Evolutionary conservation across 2,113 vertebrate species (phyloP), one percentile per base, ranked within the genome.

Genomic region (Delphinapterus leucas): DNA sequence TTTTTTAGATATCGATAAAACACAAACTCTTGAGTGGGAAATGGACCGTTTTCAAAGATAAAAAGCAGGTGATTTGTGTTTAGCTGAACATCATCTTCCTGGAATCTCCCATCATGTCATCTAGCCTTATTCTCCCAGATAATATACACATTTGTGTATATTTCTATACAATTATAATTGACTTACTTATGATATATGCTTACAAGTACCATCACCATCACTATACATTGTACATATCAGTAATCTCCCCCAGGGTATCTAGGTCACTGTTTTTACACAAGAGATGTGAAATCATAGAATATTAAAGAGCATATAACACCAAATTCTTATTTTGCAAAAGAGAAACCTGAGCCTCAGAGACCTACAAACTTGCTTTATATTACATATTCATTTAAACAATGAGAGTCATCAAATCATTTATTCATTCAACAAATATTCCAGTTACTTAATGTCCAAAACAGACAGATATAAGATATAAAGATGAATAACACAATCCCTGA

Each of bases 1-100:
- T 91, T 92, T 96, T 97, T 67, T 95, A 95, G 21, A 80, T 71
- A 38, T 18, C 33, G 95, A 67, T 74, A 87, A 96, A 91, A 71
- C 55, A 81, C 14, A 95, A 95, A 96, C 18, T 84, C 4, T 7
- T 71, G 38, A 84, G n/a, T 55, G 12, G 67, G 1, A 85, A 95
- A 92, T 4, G 14, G 6, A 15, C 26, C 28, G 23, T 88, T 94
- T 47, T 74, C 31, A 6, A 5, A 93, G 44, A 47, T 17, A 82
- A 31, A 90, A 94, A 88, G 21, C 31, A 86, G 12, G n/a, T 85
- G 55, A 31, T 79, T n/a, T 95, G 23, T 85, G 58, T 67, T 84
- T 90, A 79, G 8, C 26, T 90, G 31, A 93, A 3, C 3, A 81
- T 17, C 4, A 33, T 68, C 26, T 41, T 96, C 61, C 31, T 68